These are phyloP conservation scores for Uropsilus gracilis DNA, from an alignment of 2,113 vertebrate genomes.

Conservation along the genomic window DNA sequence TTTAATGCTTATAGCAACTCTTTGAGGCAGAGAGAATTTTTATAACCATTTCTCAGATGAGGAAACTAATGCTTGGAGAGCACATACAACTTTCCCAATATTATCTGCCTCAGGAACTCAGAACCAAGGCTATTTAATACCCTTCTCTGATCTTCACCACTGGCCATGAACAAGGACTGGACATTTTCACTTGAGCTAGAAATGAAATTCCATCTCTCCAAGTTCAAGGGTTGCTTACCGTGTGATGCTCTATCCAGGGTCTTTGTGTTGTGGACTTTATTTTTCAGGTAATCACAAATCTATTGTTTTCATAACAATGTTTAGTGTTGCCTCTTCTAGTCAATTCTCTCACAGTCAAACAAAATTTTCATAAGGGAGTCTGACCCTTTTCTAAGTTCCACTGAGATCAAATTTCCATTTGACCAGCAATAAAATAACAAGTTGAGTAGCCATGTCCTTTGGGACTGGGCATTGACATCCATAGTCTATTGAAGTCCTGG, in stretches of 20 bases:
- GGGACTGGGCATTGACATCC: neutral
- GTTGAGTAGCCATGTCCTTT: neutral
- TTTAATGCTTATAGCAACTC: neutral
- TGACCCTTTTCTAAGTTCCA: slow-evolving; percentile 6
- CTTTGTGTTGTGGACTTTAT: neutral
- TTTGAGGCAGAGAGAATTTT: neutral
- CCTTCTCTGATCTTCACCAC: neutral
- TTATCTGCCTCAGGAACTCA: fast-evolving
- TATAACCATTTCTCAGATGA: neutral
- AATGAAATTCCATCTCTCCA: neutral
- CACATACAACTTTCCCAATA: neutral
- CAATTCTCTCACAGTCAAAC: neutral
- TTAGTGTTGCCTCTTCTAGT: neutral
- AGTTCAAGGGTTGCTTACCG: neutral
- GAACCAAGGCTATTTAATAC: neutral
- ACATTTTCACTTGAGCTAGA: neutral
- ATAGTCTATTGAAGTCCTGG: neutral
- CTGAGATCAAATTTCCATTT: neutral
- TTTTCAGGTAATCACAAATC: neutral
- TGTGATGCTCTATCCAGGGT: neutral
- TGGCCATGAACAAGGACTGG: neutral
- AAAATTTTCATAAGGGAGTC: neutral
- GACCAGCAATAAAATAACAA: neutral
- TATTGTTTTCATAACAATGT: neutral
- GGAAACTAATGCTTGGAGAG: neutral